Percentiles rank a stretch among this genome's conserved stretches.
phyloP scores from a whole-genome alignment of 2,888 invertebrate genomes.

The Lampropteryx suffumata region DNA sequence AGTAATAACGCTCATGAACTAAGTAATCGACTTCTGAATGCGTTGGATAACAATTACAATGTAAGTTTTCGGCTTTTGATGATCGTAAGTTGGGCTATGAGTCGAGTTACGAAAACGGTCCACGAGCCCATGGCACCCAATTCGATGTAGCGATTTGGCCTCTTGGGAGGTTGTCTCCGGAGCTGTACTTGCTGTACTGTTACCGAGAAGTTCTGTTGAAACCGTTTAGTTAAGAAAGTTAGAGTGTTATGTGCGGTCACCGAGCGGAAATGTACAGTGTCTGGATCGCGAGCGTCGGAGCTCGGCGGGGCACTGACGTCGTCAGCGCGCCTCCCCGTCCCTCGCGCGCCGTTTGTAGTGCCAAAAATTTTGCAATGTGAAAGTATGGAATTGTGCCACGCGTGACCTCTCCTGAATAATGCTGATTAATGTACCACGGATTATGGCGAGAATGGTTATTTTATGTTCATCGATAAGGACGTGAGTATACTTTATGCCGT shows the following conservation, averaged over 20 bases:
- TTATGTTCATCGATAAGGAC: conserved; percentile 57
- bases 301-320: conserved; percentile 79
- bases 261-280: conserved; percentile 59
- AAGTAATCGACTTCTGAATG: conserved; percentile 97
- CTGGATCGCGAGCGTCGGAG: conserved; percentile 72
- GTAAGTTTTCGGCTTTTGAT: conserved; percentile 88
- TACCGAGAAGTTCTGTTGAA: conserved; percentile 45
- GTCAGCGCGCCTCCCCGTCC: conserved; percentile 71
- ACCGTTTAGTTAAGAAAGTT: conserved; percentile 43
- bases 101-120: conserved; percentile 76
- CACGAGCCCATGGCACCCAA: conserved; percentile 80
- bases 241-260: conserved; percentile 53
- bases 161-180: conserved; percentile 65
- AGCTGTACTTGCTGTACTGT: conserved; percentile 49
- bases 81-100: conserved; percentile 66
- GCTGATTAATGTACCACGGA: conserved; percentile 46
- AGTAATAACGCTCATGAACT: conserved; percentile 93
- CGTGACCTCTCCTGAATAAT: conserved; percentile 69
- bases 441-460: conserved; percentile 53
- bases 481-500: conserved; percentile 53
- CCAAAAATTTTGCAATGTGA: conserved; percentile 83
- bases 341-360: conserved; percentile 65
- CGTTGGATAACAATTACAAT: conserved; percentile 98
- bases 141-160: conserved; percentile 70
- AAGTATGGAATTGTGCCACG: conserved; percentile 81